Evolutionary conservation across 2,888 invertebrate genomes (phyloP).

Genomic region (Drosophila imparisetae): DNA sequence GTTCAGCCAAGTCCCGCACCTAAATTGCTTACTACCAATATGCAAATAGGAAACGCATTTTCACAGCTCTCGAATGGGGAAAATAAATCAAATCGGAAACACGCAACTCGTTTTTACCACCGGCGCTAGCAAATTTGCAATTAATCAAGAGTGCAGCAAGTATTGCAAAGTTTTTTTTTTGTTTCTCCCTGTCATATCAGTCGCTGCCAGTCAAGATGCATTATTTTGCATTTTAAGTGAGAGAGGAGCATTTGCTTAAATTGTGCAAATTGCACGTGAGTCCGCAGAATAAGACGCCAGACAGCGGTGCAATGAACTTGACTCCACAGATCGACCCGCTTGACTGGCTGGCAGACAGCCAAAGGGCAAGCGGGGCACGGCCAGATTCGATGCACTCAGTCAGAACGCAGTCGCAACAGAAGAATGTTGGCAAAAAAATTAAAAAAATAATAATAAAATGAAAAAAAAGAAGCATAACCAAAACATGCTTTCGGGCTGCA

Average conservation of each 20-base stretch:
- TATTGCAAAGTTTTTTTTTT: conserved; percentile 25
- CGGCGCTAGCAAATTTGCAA: conserved; percentile 51
- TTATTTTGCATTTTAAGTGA: conserved; percentile 62
- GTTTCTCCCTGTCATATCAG: conserved; percentile 12
- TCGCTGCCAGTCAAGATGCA: conserved; percentile 71
- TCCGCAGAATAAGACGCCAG: conserved; percentile 46
- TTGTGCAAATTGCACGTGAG: conserved; percentile 63
- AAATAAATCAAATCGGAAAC: conserved; percentile 26
- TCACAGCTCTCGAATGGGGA: conserved; percentile 6
- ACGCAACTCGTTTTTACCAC: conserved; percentile 36
- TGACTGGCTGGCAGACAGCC: conserved; percentile 69
- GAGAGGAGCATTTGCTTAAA: conserved; percentile 22
- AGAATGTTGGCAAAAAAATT: conserved; percentile 38
- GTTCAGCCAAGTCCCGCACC: conserved; percentile 9
- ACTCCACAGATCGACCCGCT: conserved; percentile 66
- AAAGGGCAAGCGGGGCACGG: conserved; percentile 46
- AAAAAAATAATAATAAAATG: conserved; percentile 11
- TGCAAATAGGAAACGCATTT: conserved; percentile 52
- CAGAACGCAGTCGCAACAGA: conserved; percentile 37
- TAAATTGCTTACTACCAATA: neutral
- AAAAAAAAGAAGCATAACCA: conserved; percentile 39
- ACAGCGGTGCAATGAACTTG: conserved; percentile 73
- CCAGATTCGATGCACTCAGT: conserved; percentile 44
- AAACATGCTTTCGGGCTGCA: conserved; percentile 44
- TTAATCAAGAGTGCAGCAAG: conserved; percentile 67